phyloP scores from a whole-genome alignment of 2,797 vertebrate genomes.

The Pantherophis alleghaniensis region DNA sequence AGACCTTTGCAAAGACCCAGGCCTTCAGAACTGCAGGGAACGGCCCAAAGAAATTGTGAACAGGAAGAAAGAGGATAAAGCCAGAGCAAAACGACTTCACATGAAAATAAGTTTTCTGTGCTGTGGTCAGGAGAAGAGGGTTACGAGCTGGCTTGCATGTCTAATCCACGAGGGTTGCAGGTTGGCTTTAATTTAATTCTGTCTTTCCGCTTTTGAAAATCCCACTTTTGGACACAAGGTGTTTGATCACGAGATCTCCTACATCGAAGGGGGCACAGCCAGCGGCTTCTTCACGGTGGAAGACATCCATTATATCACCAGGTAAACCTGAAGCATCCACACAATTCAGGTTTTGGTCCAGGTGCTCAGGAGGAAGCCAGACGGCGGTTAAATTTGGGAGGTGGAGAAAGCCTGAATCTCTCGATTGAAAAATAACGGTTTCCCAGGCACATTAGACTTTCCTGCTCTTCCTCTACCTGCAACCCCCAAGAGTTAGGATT shows the following conservation, averaged over 20 bases:
- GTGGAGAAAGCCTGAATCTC: not conserved
- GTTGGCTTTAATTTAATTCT: not conserved
- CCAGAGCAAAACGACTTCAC: not conserved
- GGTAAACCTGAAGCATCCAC: slow-evolving; percentile 67
- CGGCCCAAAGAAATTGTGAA: not conserved
- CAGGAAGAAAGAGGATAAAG: not conserved
- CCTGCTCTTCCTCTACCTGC: not conserved
- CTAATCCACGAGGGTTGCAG: too few species aligned
- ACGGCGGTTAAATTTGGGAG: not conserved
- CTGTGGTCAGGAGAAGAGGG: not conserved
- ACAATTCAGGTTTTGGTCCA: too few species aligned
- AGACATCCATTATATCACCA: slow-evolving; percentile 83
- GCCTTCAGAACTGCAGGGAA: not conserved
- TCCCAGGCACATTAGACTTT: not conserved
- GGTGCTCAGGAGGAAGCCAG: not conserved
- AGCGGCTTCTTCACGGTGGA: slow-evolving; percentile 97
- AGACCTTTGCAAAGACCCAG: not conserved
- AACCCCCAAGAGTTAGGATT: not conserved
- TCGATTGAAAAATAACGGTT: not conserved
- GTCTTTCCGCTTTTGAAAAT: not conserved
- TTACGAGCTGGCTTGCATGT: not conserved
- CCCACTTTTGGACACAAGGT: slow-evolving; percentile 71
- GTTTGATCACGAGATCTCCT: slow-evolving; percentile 92
- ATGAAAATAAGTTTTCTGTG: too few species aligned
- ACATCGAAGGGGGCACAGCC: slow-evolving; percentile 94